phyloP scores from a whole-genome alignment of 2,888 invertebrate genomes.

The Dinocampus coccinellae region DNA sequence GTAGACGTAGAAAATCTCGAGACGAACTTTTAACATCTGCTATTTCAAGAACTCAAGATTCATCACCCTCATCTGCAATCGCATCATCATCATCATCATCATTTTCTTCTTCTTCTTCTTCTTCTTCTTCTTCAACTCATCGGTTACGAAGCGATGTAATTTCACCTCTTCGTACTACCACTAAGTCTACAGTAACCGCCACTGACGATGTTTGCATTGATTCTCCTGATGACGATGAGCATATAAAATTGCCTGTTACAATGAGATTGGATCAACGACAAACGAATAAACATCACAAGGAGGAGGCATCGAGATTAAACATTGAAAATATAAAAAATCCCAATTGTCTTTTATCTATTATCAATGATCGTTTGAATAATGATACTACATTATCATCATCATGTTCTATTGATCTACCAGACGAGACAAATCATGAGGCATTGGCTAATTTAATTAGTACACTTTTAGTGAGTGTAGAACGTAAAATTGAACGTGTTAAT shows the following conservation, averaged over 20 bases:
- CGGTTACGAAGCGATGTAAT: conserved; percentile 37
- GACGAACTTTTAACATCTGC: conserved; percentile 4
- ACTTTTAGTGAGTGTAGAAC: conserved; percentile 78
- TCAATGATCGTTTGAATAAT: conserved; percentile 30
- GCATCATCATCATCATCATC: conserved; percentile 33
- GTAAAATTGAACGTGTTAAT: conserved; percentile 77
- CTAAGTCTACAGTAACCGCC: conserved; percentile 27
- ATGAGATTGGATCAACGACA: conserved; percentile 38
- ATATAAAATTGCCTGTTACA: conserved; percentile 28
- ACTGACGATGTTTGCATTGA: conserved; percentile 15
- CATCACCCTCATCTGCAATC: background rate
- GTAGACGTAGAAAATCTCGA: conserved; percentile 39
- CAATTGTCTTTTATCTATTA: conserved; percentile 55
- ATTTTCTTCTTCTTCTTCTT: conserved; percentile 36
- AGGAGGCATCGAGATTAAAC: conserved; percentile 47
- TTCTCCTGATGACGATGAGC: conserved; percentile 19
- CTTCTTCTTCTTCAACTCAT: conserved; percentile 30
- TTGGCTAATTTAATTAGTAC: conserved; percentile 77
- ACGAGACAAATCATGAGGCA: conserved; percentile 70
- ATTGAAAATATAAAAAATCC: conserved; percentile 63
- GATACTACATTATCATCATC: background rate
- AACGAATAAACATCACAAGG: conserved; percentile 38
- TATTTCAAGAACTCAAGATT: background rate
- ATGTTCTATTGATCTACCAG: conserved; percentile 42
- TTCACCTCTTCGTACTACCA: conserved; percentile 31